Base-by-base conservation (phyloP, 2,888 invertebrate species). In the Campoplex nolae region DNA sequence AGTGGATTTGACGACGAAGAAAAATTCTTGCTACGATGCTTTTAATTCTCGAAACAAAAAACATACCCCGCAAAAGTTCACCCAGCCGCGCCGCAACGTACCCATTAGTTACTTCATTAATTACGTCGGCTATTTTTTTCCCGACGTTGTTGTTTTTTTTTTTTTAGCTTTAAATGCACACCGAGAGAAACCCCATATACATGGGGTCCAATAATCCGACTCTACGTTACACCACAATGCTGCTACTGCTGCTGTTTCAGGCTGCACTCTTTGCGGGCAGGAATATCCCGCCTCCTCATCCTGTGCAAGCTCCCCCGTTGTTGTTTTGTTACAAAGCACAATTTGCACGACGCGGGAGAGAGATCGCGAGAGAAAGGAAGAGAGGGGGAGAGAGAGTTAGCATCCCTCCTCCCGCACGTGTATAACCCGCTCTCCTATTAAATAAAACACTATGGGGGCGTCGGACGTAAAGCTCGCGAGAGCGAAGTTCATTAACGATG, bases 321-420 rank as follows among this genome's bases (percentile, higher is more conserved):
- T 91, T 92, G 91, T 93, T 93, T 83, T 92, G 93, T 93, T 92
- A 90, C 93, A 90, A 93, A 92, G 92, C 90, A 91, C 92, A 91
- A 92, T 92, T 93, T 91, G 90, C 82, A 32, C 68, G 51, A 71
- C 35, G 45, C 11, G 23, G n/a, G 51, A 62, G 45, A 73, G 56
- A 71, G 79, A 35, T 18, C 67, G 76, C 45, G 68, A 81, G 67
- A 82, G 75, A 32, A 68, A 74, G 81, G 28, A 45, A 54, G 75
- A 65, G 35, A 38, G 38, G 6, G 38, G 38, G 38, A 38, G 38
- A 38, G 54, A 54, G 75, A 65, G 35, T 32, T 13, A 87, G 87
- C 73, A 76, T 83, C 78, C 77, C 77, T 48, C 62, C 74, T 23
- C 32, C 51, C 78, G 71, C 73, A 56, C 78, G 86, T 89, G 88